Percentiles rank a stretch among this genome's conserved stretches.
Conservation (phyloP, 2,888 invertebrate species). For the Spodoptera littoralis region DNA sequence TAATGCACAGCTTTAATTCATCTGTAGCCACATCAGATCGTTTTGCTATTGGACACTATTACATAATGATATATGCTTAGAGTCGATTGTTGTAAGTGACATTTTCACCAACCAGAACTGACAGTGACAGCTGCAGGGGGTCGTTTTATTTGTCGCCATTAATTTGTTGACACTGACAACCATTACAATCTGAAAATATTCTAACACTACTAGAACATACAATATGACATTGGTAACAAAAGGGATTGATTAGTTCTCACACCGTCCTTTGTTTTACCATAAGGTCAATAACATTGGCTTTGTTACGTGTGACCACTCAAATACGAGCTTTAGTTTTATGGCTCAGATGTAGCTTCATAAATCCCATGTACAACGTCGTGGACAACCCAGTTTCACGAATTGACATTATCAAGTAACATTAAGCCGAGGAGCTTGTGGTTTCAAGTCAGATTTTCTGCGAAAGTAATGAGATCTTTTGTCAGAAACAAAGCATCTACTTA, state of each 20-base stretch:
- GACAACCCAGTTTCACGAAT: constrained; percentile 8
- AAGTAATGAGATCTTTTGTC: constrained; percentile 7
- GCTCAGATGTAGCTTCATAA: too few relatives aligned
- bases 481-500: constrained; percentile 21
- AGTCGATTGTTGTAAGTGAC: constrained; percentile 24
- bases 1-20: constrained; percentile 54
- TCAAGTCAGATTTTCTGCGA: constrained; percentile 6
- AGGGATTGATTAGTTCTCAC: too few relatives aligned
- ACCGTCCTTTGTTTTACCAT: too few relatives aligned
- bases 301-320: too few relatives aligned
- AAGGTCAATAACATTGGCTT: too few relatives aligned
- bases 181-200: not conserved
- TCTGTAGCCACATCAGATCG: constrained; percentile 46
- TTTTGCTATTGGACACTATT: constrained; percentile 41
- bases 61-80: constrained; percentile 42
- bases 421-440: constrained; percentile 11
- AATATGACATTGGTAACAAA: too few relatives aligned
- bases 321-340: too few relatives aligned
- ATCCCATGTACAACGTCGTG: too few relatives aligned
- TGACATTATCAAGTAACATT: constrained; percentile 5
- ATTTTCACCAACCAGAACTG: constrained; percentile 14
- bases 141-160: constrained; percentile 9
- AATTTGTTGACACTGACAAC: constrained; percentile 13
- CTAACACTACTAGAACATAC: too few relatives aligned
- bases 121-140: constrained; percentile 18